Percentiles rank a stretch among this genome's conserved stretches.
Conservation (phyloP, 2,113 vertebrate species). For the Alethe castanea region DNA sequence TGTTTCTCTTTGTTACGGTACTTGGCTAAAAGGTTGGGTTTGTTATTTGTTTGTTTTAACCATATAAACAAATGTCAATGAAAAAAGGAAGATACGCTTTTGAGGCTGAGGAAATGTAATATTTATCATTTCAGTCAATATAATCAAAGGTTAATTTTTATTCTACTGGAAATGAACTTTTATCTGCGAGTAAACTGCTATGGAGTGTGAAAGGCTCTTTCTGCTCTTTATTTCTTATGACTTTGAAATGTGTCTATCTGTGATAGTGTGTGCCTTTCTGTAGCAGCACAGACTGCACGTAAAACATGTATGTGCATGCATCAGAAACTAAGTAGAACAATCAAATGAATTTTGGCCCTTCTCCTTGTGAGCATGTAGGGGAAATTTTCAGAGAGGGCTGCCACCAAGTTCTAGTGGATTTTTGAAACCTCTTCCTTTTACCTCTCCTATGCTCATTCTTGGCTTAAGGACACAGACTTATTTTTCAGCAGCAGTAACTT, state of each 20-base stretch:
- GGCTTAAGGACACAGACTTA: not conserved
- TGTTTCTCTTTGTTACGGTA: not conserved
- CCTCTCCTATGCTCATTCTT: accelerated
- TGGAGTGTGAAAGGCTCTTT: not conserved
- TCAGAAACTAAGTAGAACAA: not conserved
- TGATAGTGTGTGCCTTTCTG: not conserved
- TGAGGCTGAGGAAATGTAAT: not conserved
- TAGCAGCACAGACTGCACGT: not conserved
- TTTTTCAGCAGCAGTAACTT: not conserved
- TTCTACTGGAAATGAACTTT: not conserved
- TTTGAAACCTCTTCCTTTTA: not conserved
- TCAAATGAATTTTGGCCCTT: not conserved
- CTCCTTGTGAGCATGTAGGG: not conserved
- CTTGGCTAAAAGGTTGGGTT: not conserved
- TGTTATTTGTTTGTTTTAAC: not conserved
- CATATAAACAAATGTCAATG: not conserved
- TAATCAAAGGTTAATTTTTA: not conserved
- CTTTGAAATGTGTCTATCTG: not conserved
- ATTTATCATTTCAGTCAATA: not conserved
- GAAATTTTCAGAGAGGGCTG: not conserved
- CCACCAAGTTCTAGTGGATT: not conserved
- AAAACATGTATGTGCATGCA: not conserved
- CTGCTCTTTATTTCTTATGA: not conserved
- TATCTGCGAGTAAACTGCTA: not conserved
- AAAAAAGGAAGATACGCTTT: not conserved